Evolutionary conservation across 2,888 invertebrate species (phyloP).

Genomic region (Rhabditoides inermis): DNA sequence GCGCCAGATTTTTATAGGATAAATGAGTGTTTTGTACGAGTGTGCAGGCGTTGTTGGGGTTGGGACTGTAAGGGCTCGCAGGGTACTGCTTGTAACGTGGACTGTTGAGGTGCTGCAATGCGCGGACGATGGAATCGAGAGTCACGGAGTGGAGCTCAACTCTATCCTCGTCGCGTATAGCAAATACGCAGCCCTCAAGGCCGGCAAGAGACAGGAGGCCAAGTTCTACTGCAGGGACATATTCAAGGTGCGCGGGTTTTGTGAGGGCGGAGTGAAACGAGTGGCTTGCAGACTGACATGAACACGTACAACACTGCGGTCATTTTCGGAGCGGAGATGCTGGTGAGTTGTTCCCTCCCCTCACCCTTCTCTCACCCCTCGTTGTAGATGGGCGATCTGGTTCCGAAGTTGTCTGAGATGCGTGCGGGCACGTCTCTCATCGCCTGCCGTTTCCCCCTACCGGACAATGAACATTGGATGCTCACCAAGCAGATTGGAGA

Average conservation of each 20-base stretch:
- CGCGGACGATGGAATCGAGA: conserved; percentile 37
- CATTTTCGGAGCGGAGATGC: conserved; percentile 45
- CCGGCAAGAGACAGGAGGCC: conserved; percentile 18
- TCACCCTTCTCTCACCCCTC: background rate
- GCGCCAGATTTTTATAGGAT: too few species aligned
- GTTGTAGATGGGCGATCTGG: conserved; percentile 39
- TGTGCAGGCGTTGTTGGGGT: too few species aligned
- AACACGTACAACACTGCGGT: conserved; percentile 35
- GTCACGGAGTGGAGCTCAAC: conserved; percentile 47
- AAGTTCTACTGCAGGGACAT: conserved; percentile 9
- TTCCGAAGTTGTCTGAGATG: conserved; percentile 45
- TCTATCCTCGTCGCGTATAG: conserved; percentile 42
- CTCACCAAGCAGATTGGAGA: conserved; percentile 35
- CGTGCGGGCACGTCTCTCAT: conserved; percentile 30
- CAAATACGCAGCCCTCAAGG: conserved; percentile 18
- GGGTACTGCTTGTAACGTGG: too few species aligned
- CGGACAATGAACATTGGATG: conserved; percentile 25
- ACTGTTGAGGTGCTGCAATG: conserved; percentile 47
- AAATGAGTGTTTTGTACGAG: too few species aligned
- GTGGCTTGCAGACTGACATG: conserved; percentile 46
- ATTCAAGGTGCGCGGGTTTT: background rate
- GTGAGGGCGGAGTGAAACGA: conserved; percentile 7
- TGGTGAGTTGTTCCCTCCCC: conserved; percentile 19
- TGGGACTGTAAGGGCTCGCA: too few species aligned
- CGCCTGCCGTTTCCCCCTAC: conserved; percentile 47